Evolutionary conservation across 2,888 invertebrate genomes (phyloP).

Genomic region (Drosophila macrospina): DNA sequence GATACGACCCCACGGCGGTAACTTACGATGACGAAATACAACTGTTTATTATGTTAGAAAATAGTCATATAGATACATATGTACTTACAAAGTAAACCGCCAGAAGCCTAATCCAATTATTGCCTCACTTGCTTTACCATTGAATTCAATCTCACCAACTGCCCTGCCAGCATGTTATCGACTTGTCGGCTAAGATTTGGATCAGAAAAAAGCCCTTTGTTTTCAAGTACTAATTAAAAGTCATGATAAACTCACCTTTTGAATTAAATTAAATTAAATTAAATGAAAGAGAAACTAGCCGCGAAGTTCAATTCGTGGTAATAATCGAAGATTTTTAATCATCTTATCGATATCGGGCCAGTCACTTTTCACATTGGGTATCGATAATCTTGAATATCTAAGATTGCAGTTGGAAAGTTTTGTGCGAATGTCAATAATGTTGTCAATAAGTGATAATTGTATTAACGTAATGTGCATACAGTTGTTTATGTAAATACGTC

Average conservation of each 20-base stretch:
- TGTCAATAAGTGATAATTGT: conserved; percentile 29
- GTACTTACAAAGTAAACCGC: conserved; percentile 20
- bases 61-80: conserved; percentile 1
- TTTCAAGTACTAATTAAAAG: too few species aligned
- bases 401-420: not conserved
- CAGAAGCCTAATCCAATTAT: conserved; percentile 58
- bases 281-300: not conserved
- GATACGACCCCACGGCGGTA: not conserved
- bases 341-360: not conserved
- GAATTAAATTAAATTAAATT: too few species aligned
- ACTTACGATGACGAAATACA: conserved; percentile 62
- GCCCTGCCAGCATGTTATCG: conserved; percentile 5
- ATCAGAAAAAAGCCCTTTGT: too few species aligned
- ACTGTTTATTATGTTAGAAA: conserved; percentile 27
- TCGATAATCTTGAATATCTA: not conserved
- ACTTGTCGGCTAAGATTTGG: conserved; percentile 6
- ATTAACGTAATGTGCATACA: conserved; percentile 5
- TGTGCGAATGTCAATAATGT: conserved; percentile 49
- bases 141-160: conserved; percentile 28
- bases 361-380: not conserved
- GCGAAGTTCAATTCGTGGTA: not conserved
- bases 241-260: too few species aligned
- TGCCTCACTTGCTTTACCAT: conserved; percentile 15
- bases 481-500: conserved; percentile 16
- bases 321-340: too few species aligned